Base-by-base conservation (phyloP, 2,113 vertebrate species). In the Microcebus griseorufus region DNA sequence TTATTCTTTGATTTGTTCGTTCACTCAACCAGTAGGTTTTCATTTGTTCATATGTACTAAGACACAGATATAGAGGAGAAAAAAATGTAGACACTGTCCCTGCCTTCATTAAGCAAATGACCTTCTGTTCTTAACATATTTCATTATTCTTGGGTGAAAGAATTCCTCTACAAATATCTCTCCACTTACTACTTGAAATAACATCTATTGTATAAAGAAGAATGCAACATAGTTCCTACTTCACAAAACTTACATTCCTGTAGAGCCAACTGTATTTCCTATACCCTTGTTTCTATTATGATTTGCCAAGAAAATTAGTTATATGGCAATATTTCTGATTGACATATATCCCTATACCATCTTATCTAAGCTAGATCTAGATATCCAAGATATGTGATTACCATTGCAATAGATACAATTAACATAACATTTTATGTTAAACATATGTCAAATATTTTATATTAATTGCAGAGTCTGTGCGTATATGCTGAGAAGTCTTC, bases 111-210 rank as follows among this genome's bases (percentile, higher is more conserved):
- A 93, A 58, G 11, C 25, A 70, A 27, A 79, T n/a, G 25, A 91
- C 16, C 72, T 80, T n/a, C 5, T 84, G 16, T 73, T 80, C 20
- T 42, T 51, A 25, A 25, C 18, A 81, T 78, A 39, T 86, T 10
- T 51, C 48, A 39, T 51, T 93, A 34, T 22, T 96, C 7, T 90
- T 69, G 3, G 20, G 8, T 39, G 73, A 91, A 93, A 78, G 3
- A 34, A 51, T 88, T 79, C 39, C 3, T 18, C 10, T 92, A 13
- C 60, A 92, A 88, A 45, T 42, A 13, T 37, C 60, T 70, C 23
- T 91, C 62, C 73, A 18, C 65, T 91, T 76, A 75, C 10, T 51
- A n/a, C 75, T 58, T 81, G 58, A 94, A 91, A 76, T 94, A 70
- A 70, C 7, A 87, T 53, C 55, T 69, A 64, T 0, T 48, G 29